A percentile compares a stretch with the other conserved stretches of the same genome.
Conservation (phyloP, 2,797 vertebrate species). For the Tragelaphus eurycerus region DNA sequence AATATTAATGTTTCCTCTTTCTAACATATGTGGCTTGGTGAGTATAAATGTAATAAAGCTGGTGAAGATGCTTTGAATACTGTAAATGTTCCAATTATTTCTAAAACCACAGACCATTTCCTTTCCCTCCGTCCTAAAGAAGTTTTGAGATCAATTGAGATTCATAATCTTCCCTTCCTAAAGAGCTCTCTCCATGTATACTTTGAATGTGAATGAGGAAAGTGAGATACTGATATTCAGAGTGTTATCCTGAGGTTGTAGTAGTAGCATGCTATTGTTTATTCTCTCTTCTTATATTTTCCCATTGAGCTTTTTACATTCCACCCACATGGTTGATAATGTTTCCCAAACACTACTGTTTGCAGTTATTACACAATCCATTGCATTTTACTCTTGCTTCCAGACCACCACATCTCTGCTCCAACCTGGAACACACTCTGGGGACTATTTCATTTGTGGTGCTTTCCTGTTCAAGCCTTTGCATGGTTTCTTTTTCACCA, state of each 20-base stretch:
- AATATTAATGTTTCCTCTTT: background rate
- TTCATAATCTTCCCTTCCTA: background rate
- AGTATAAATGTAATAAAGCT: background rate
- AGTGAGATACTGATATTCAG: background rate
- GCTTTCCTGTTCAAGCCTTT: constrained; percentile 9
- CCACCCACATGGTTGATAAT: background rate
- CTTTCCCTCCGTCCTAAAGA: background rate
- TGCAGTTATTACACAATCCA: background rate
- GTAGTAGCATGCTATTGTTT: background rate
- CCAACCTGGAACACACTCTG: background rate
- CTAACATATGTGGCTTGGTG: background rate
- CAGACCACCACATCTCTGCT: background rate
- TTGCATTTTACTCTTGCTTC: background rate
- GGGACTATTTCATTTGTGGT: background rate
- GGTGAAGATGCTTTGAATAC: background rate
- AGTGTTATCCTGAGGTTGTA: background rate
- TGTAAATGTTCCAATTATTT: background rate
- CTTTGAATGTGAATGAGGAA: accelerated
- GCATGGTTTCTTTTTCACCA: constrained; percentile 9
- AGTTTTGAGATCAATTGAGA: background rate
- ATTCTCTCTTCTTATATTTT: background rate
- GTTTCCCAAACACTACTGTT: background rate
- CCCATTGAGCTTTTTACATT: background rate
- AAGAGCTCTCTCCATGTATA: background rate
- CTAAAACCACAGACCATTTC: background rate